These are phyloP conservation scores for Aspidoscelis tigris DNA, from an alignment of 2,113 vertebrate species.

Conservation along the genomic window DNA sequence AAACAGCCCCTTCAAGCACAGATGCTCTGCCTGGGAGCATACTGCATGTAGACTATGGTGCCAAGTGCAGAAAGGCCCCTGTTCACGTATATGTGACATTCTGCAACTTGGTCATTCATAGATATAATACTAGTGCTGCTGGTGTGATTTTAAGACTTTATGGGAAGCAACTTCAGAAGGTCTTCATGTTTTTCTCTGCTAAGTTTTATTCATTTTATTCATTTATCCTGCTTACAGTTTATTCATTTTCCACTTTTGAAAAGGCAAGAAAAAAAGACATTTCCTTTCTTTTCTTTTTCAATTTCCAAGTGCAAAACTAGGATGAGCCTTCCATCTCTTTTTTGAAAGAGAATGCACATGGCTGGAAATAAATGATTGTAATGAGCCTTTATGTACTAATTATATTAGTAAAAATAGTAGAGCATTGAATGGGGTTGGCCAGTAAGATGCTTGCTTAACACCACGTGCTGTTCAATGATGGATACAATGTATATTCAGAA, in stretches of 20 bases:
- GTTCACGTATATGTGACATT: not conserved
- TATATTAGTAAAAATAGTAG: not conserved
- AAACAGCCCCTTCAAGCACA: too few species aligned
- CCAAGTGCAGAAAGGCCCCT: not conserved
- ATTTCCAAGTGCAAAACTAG: not conserved
- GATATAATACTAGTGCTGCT: not conserved
- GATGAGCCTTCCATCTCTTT: not conserved
- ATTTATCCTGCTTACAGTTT: not conserved
- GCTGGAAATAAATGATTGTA: constrained; percentile 31
- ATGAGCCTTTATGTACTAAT: constrained; percentile 48
- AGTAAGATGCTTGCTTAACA: not conserved
- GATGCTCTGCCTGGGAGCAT: too few species aligned
- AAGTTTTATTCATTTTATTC: not conserved
- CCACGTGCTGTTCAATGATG: not conserved
- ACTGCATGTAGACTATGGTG: not conserved
- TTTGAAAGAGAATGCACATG: not conserved
- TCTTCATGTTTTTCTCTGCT: constrained; percentile 1
- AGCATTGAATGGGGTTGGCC: not conserved
- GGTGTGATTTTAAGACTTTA: constrained; percentile 1
- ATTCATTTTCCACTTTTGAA: too few species aligned
- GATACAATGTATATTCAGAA: constrained; percentile 2
- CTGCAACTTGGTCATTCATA: not conserved
- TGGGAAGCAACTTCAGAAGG: not conserved
- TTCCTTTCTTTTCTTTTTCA: not conserved
- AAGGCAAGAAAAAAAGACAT: not conserved